Evolutionary conservation across 2,797 vertebrate species (phyloP).

Genomic region (Falco peregrinus): DNA sequence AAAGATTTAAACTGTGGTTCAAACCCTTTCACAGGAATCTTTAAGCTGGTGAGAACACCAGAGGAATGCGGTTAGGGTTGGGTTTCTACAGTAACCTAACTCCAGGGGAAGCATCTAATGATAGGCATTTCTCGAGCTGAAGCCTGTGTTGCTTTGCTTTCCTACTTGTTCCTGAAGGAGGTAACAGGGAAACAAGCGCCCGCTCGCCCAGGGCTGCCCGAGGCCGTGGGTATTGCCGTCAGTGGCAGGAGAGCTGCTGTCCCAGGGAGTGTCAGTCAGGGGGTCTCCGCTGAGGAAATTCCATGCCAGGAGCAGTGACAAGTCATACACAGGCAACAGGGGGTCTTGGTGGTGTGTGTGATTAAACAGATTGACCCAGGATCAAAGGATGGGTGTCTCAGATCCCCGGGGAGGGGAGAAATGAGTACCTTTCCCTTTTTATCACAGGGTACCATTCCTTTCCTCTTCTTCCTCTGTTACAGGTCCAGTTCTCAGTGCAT

Average conservation of each 20-base stretch:
- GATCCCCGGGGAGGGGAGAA: background rate
- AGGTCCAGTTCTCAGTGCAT: conserved; percentile 87
- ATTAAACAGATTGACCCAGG: background rate
- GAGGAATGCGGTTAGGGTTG: background rate
- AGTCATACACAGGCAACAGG: background rate
- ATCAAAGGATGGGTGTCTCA: background rate
- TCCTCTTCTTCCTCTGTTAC: conserved; percentile 15
- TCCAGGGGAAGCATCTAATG: background rate
- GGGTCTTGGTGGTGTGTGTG: background rate
- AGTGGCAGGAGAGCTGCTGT: background rate
- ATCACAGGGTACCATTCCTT: background rate
- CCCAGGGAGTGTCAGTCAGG: background rate
- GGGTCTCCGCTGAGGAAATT: background rate
- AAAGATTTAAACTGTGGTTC: background rate
- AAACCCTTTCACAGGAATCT: background rate
- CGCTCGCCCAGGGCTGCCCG: background rate
- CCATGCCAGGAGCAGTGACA: background rate
- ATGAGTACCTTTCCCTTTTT: background rate
- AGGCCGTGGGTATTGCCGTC: background rate
- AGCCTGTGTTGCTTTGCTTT: background rate
- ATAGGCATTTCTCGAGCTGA: background rate
- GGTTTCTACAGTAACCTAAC: background rate
- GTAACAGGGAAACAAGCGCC: background rate
- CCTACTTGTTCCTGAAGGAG: background rate
- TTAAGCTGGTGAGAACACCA: background rate